Evolutionary conservation across 2,797 vertebrate species (phyloP).

Genomic region (Molossus alvarezi): DNA sequence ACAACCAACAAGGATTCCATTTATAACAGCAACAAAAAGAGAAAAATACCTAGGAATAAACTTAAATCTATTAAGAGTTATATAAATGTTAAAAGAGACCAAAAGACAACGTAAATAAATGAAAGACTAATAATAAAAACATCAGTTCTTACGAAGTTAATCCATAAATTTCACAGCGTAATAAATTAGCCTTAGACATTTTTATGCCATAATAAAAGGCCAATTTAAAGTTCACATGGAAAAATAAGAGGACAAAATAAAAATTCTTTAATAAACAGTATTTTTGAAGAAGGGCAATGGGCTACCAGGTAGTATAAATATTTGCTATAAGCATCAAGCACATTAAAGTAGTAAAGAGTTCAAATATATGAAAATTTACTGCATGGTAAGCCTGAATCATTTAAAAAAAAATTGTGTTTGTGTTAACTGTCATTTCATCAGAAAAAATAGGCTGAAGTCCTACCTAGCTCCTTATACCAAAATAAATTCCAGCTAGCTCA

Average conservation of each 20-base stretch:
- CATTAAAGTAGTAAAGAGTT: not conserved
- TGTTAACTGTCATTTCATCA: not conserved
- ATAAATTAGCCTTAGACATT: not conserved
- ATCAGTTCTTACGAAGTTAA: constrained; percentile 23
- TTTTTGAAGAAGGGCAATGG: not conserved
- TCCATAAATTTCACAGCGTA: not conserved
- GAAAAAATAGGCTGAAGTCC: not conserved
- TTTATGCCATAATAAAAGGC: not conserved
- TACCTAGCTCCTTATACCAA: not conserved
- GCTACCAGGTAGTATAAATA: not conserved
- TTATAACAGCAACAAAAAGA: not conserved
- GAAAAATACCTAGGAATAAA: constrained; percentile 1
- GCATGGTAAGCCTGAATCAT: not conserved
- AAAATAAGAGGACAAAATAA: not conserved
- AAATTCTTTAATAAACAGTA: not conserved
- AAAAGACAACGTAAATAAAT: not conserved
- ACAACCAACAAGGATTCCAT: not conserved
- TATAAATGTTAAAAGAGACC: not conserved
- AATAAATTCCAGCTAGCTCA: not conserved
- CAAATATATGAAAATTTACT: not conserved
- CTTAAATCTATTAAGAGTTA: not conserved
- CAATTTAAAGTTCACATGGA: constrained; percentile 8
- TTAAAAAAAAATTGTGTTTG: not conserved
- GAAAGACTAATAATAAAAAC: not conserved
- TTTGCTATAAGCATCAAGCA: not conserved